Base-by-base conservation (phyloP, 2,888 invertebrate species). In the Idaea biselata region DNA sequence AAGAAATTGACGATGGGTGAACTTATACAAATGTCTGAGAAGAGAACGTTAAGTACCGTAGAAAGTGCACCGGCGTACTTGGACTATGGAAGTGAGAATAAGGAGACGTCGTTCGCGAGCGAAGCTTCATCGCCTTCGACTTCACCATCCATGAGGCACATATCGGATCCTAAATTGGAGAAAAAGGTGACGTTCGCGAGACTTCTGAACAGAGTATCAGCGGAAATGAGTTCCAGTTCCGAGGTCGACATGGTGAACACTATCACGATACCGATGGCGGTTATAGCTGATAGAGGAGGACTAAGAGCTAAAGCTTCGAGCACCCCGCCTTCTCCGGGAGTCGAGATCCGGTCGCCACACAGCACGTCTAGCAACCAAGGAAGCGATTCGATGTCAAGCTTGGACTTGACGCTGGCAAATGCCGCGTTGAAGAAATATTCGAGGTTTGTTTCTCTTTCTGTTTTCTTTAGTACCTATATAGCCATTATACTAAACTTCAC, bases 131-230 rank as follows among this genome's bases (percentile, higher is more conserved):
- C 90, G 0, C 91, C 92, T 0, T 92, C 93, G 0, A 92, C 94
- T 0, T 94, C 94, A 0, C 93, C 94, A 8, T 88, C 93, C 0
- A 91, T 91, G 84, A 82, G 93, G 63, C 94, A 94, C 61, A 87
- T 94, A 68, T 93, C 93, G 58, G 95, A 95, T 83, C 94, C 95
- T 14, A 96, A 96, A 76, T 84, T 96, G 61, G 96, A 96, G 79
- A 96, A 96, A 87, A 96, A 96, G 84, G 96, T 96, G 7, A 96
- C 96, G 0, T 96, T 96, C 78, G 96, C 96, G 0, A 93, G 96
- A 68, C 84, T 96, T 60, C 83, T 96, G 18, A 96, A 95, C 78
- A 96, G 95, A 85, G 95, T 96, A 6, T 96, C 96, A 14, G 95
- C 95, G 8, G 96, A 96, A 89, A 96, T 96, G 94, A 96, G 95